Conservation (phyloP, 2,113 vertebrate species). For the Indicator maculatus region DNA sequence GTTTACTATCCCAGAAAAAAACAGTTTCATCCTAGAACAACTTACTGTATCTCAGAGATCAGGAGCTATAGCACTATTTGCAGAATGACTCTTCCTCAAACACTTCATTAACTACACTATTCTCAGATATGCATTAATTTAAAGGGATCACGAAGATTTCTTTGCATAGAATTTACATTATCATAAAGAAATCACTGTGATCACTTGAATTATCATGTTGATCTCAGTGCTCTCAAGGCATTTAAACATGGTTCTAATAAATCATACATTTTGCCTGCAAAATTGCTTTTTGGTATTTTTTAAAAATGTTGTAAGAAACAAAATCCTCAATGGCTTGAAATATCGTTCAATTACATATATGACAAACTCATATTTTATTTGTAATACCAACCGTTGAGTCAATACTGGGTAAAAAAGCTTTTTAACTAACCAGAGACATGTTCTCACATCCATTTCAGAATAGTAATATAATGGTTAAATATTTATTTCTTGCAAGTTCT, state of each 20-base stretch:
- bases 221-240: constrained; percentile 7
- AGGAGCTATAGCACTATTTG: constrained; percentile 21
- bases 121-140: constrained; percentile 28
- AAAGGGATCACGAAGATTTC: constrained; percentile 9
- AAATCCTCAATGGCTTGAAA: constrained; percentile 41
- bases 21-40: constrained; percentile 12
- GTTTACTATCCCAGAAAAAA: constrained; percentile 8
- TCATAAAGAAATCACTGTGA: constrained; percentile 28
- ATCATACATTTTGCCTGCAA: neutral
- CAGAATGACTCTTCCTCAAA: constrained; percentile 50
- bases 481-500: constrained; percentile 72
- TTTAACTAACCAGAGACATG: constrained; percentile 50
- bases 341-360: constrained; percentile 15
- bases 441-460: constrained; percentile 60
- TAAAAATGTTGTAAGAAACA: constrained; percentile 25
- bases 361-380: constrained; percentile 1
- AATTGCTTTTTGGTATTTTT: neutral
- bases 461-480: constrained; percentile 64
- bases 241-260: constrained; percentile 10
- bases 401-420: constrained; percentile 21
- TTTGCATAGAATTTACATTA: constrained; percentile 42
- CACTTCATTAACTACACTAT: constrained; percentile 35
- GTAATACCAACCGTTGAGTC: neutral
- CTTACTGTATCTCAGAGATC: constrained; percentile 4
- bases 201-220: constrained; percentile 34